Evolutionary conservation across 2,888 invertebrate genomes (phyloP), one percentile per base, ranked within the genome.

Genomic region (Seira sanloemensis): DNA sequence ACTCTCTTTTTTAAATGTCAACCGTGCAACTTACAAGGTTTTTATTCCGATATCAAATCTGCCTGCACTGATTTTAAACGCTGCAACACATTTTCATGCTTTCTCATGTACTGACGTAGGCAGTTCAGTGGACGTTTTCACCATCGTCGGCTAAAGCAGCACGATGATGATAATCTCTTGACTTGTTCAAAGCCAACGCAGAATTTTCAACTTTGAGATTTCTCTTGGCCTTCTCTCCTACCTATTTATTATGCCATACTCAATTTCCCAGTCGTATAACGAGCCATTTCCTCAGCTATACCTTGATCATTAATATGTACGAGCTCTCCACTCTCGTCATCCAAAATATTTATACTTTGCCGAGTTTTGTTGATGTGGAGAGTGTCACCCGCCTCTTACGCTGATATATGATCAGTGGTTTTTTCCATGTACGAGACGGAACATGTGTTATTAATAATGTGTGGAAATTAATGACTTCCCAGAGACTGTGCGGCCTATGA

Each of bases 371-470:
- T 9, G 58, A 58, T 58, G 58, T 7, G 7, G 58, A 58, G 7
- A 58, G 58, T 58, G 58, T 58, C 58, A 58, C 58, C 58, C 58
- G 58, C 37, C 58, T 58, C 58, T 58, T 58, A 16, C 18, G 9
- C 58, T 58, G 58, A 58, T 58, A 18, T 58, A 58, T 58, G 58
- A 46, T 23, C 19, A 46, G 72, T 16, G 19, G 54, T 21, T 58
- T 73, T 73, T 58, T 58, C 26, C 72, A 9, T 2, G 54, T 25
- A 65, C 25, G 18, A 75, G 66, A 46, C 66, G 25, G 75, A 67
- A 75, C 75, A 75, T 62, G 65, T 69, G 78, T 78, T 78, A 78
- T 66, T 79, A 79, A 79, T 79, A 79, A 79, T 79, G 67, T 73
- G 73, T 73, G 25, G 67, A 74, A 74, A 80, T 74, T 74, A 80